Percentiles rank a stretch among this genome's conserved stretches.
These are phyloP conservation scores for Pygocentrus nattereri DNA, from an alignment of 2,797 vertebrate species.

Conservation along the genomic window DNA sequence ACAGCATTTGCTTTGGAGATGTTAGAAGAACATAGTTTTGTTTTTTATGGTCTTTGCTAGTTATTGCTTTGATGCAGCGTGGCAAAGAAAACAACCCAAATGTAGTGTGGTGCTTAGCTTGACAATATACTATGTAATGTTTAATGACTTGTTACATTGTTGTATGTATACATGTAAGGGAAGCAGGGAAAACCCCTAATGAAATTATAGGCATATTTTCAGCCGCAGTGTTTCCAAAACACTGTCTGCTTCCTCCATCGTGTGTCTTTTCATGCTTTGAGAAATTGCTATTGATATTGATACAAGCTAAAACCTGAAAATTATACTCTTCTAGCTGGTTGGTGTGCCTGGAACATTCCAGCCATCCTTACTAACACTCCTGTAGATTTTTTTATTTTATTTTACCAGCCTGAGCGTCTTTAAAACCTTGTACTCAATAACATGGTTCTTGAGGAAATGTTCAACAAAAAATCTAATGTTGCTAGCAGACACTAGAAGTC, in stretches of 20 bases:
- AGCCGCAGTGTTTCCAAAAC: background rate
- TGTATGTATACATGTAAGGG: background rate
- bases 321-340: background rate
- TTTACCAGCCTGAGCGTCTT: constrained; percentile 4
- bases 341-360: background rate
- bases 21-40: constrained; percentile 31
- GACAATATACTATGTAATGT: background rate
- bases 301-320: background rate
- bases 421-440: background rate
- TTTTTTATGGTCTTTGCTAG: constrained; percentile 18
- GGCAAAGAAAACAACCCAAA: constrained; percentile 10
- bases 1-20: constrained; percentile 31
- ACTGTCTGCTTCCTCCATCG: background rate
- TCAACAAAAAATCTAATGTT: too few relatives aligned
- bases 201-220: background rate
- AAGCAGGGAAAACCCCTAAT: background rate
- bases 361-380: background rate
- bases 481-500: too few relatives aligned
- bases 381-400: background rate
- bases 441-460: too few relatives aligned
- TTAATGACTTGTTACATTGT: background rate
- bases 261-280: background rate
- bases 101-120: background rate
- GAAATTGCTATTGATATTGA: background rate
- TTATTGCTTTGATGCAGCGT: constrained; percentile 9